phyloP scores from a whole-genome alignment of 2,888 invertebrate genomes.

The Hybos culiciformis region DNA sequence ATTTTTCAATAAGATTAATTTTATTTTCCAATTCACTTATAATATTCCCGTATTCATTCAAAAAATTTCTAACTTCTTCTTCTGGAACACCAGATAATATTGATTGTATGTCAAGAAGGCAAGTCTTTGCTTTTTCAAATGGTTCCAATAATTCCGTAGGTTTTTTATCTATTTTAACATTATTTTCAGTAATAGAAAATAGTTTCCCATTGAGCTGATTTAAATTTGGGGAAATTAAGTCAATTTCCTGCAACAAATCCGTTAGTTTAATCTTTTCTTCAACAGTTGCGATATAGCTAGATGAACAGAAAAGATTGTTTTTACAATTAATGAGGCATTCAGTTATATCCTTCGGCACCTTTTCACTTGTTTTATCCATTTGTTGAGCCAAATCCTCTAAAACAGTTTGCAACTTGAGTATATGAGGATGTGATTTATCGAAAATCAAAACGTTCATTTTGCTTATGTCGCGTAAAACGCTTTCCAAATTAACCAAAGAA shows the following conservation, averaged over 20 bases:
- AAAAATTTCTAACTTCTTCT: slow-evolving; percentile 4
- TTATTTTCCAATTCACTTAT: slow-evolving; percentile 8
- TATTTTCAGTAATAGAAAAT: neutral
- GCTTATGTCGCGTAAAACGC: slow-evolving; percentile 5
- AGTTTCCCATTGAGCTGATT: neutral
- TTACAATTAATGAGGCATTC: slow-evolving; percentile 7
- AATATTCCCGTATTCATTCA: slow-evolving; percentile 2
- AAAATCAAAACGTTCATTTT: slow-evolving; percentile 5
- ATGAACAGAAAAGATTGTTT: slow-evolving; percentile 6
- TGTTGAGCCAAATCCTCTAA: slow-evolving; percentile 8
- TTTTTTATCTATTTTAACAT: neutral
- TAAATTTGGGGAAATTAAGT: slow-evolving; percentile 17
- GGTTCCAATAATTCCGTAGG: slow-evolving; percentile 19
- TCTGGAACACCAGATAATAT: slow-evolving; percentile 23
- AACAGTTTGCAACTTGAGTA: slow-evolving; percentile 7
- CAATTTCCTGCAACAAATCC: slow-evolving; percentile 29
- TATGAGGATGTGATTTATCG: neutral
- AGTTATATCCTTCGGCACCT: slow-evolving; percentile 1
- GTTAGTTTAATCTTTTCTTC: slow-evolving; percentile 6
- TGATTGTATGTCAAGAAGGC: slow-evolving; percentile 17
- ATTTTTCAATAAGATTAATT: slow-evolving; percentile 8
- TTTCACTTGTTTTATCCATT: slow-evolving; percentile 9
- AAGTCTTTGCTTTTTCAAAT: slow-evolving; percentile 24
- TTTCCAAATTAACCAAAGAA: slow-evolving; percentile 8
- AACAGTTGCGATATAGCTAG: slow-evolving; percentile 10